Conservation (phyloP, 1,140 invertebrate species). For the Hycleus phaleratus region DNA sequence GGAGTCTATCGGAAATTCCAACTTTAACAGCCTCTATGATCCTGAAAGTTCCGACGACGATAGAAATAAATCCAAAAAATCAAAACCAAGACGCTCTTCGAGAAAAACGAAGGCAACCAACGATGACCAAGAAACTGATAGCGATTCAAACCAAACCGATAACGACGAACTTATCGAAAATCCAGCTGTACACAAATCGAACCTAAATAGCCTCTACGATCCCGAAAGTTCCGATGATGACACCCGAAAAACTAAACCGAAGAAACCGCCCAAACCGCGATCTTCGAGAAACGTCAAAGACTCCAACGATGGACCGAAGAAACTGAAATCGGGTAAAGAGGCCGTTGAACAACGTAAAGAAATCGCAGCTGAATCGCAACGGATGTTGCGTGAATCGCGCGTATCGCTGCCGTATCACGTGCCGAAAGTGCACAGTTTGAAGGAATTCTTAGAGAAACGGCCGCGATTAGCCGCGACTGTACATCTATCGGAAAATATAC, state of each 20-base stretch:
- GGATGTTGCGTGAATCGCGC: constrained; percentile 59
- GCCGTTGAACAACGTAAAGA: constrained; percentile 49
- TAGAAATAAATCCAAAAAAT: too few species aligned
- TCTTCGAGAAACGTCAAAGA: not conserved
- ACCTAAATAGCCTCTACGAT: constrained; percentile 21
- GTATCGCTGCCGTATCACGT: constrained; percentile 70
- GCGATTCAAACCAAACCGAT: constrained; percentile 7
- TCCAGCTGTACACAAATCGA: constrained; percentile 2
- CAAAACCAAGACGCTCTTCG: too few species aligned
- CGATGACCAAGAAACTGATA: not conserved
- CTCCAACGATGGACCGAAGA: not conserved
- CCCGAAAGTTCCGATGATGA: constrained; percentile 14
- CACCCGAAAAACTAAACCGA: not conserved
- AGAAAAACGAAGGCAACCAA: too few species aligned
- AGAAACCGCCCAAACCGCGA: not conserved
- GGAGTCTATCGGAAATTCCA: too few species aligned
- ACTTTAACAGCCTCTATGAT: too few species aligned
- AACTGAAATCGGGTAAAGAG: constrained; percentile 48
- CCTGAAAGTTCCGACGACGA: too few species aligned
- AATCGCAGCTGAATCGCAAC: constrained; percentile 54
- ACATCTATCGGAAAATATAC: constrained; percentile 13
- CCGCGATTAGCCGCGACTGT: constrained; percentile 23
- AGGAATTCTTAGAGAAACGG: constrained; percentile 58
- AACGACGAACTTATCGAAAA: constrained; percentile 1
- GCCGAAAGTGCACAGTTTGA: constrained; percentile 61